phyloP scores from a whole-genome alignment of 2,888 invertebrate species.

The Oxycera nigricornis region DNA sequence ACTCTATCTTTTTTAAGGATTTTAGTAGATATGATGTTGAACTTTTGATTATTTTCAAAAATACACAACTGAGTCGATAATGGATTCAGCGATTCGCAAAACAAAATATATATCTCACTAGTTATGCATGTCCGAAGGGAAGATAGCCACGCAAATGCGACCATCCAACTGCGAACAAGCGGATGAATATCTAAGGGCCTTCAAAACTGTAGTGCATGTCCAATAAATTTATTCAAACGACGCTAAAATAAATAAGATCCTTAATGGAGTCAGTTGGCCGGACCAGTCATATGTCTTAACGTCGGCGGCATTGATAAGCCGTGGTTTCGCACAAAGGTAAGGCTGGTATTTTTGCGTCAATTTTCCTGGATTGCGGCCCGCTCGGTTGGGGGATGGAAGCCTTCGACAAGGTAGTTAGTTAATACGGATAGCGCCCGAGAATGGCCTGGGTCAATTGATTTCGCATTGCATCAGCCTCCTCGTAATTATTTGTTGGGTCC shows the following conservation, averaged over 20 bases:
- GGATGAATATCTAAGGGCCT: conserved; percentile 19
- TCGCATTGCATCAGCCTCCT: conserved; percentile 16
- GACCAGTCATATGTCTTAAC: conserved; percentile 37
- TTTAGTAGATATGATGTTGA: no score
- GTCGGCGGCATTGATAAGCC: conserved; percentile 20
- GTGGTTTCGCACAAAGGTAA: background rate
- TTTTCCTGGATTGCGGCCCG: background rate
- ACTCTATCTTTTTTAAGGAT: no score
- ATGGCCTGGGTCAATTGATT: conserved; percentile 31
- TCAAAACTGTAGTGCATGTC: conserved; percentile 21
- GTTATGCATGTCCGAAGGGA: background rate
- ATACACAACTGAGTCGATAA: no score
- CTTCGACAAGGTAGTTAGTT: conserved; percentile 10
- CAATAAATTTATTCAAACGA: conserved; percentile 41
- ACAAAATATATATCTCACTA: no score
- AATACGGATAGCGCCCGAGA: conserved; percentile 15
- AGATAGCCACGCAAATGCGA: background rate
- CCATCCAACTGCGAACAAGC: conserved; percentile 1
- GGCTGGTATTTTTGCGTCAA: background rate
- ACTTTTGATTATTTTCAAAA: no score
- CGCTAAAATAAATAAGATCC: conserved; percentile 37
- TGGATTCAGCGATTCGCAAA: no score
- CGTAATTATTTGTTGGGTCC: conserved; percentile 37
- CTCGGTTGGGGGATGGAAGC: no score
- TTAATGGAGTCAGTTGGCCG: conserved; percentile 38